These are phyloP conservation scores for Harpalus rubripes DNA, from an alignment of 2,888 invertebrate species.

Conservation along the genomic window DNA sequence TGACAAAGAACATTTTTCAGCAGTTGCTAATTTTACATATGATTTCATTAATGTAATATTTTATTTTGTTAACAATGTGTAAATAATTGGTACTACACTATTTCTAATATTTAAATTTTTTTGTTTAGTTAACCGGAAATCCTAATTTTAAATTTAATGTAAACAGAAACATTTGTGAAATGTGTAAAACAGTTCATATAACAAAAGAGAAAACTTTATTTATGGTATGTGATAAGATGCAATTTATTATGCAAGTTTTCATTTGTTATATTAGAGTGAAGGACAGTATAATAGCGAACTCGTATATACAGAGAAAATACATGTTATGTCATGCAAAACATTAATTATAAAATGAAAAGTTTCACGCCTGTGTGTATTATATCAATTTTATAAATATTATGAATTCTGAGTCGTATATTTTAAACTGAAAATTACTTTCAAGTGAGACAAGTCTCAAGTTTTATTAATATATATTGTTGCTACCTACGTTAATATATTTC, in stretches of 20 bases:
- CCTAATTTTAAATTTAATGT: background rate
- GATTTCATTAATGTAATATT: too few species aligned
- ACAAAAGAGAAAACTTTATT: conserved; percentile 4
- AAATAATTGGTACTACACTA: background rate
- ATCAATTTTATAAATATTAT: conserved; percentile 3
- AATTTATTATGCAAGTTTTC: conserved; percentile 17
- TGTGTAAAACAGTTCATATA: background rate
- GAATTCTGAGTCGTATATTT: background rate
- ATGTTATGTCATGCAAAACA: conserved; percentile 24
- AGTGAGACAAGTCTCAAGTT: background rate
- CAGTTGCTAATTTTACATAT: background rate
- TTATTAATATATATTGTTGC: conserved; percentile 22
- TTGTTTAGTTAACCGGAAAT: background rate
- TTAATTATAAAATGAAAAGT: conserved; percentile 45
- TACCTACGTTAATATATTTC: conserved; percentile 50
- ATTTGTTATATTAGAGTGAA: conserved; percentile 18
- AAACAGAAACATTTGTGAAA: conserved; percentile 9
- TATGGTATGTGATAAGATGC: background rate
- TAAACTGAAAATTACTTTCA: conserved; percentile 28
- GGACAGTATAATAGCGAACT: conserved; percentile 8
- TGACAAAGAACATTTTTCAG: conserved; percentile 34
- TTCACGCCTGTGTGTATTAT: background rate
- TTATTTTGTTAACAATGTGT: background rate
- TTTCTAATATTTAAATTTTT: background rate
- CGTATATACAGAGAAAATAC: conserved; percentile 10